A percentile compares a stretch with the other conserved stretches of the same genome.
Evolutionary conservation across 2,888 invertebrate species (phyloP).

Genomic region (Eupithecia subumbrata): DNA sequence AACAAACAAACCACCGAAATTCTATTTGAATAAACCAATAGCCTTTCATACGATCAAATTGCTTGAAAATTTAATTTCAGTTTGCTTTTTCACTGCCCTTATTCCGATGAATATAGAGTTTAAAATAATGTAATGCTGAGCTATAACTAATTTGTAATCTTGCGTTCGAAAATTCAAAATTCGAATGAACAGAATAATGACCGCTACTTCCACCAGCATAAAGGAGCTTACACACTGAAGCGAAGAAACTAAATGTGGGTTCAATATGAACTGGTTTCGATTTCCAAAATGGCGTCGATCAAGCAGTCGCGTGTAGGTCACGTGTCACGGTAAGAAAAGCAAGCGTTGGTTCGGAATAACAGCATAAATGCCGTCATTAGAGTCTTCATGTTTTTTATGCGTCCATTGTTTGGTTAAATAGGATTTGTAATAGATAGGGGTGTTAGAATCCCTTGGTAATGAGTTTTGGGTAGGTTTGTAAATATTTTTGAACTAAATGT

Average conservation of each 20-base stretch:
- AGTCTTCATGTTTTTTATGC: conserved; percentile 67
- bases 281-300: conserved; percentile 67
- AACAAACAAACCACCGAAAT: conserved; percentile 56
- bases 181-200: conserved; percentile 77
- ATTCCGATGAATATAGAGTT: conserved; percentile 26
- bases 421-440: conserved; percentile 77
- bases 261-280: conserved; percentile 50
- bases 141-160: conserved; percentile 28
- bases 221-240: conserved; percentile 19
- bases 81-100: conserved; percentile 7
- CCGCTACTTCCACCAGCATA: conserved; percentile 56
- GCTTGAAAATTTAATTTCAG: conserved; percentile 44
- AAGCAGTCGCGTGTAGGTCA: conserved; percentile 69
- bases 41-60: conserved; percentile 59
- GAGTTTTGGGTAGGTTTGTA: conserved; percentile 37
- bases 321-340: conserved; percentile 73
- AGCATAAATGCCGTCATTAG: conserved; percentile 79
- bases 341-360: conserved; percentile 79
- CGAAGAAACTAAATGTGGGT: conserved; percentile 15
- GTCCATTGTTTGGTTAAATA: conserved; percentile 66
- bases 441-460: conserved; percentile 47
- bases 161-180: conserved; percentile 61
- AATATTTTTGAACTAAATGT: not conserved
- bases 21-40: conserved; percentile 57
- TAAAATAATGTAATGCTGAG: conserved; percentile 29